Base-by-base conservation (phyloP, 2,113 vertebrate species). In the Pagrus major region DNA sequence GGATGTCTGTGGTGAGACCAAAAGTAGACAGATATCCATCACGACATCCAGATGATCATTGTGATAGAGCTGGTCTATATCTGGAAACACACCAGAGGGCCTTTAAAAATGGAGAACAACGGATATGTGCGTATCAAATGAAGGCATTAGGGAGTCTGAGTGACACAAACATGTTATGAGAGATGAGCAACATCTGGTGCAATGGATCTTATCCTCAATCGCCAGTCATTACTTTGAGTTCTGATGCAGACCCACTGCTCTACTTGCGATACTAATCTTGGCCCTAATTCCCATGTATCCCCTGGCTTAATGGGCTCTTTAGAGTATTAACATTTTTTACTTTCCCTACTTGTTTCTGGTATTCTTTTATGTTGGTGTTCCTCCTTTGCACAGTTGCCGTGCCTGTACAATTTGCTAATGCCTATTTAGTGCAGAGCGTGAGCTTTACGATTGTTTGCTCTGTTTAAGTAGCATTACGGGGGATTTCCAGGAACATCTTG, bases 121-220 rank as follows among this genome's bases (percentile, higher is more conserved):
- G 83, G 87, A 93, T 86, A 73, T 73, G 58, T 76, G 80, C 59
- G 83, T 89, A 89, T 91, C 86, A 84, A 80, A 91, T 90, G 87
- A 90, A 89, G 72, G 89, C 89, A 92, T 93, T 92, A 89, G 88
- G 77, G 80, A 58, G 75, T 18, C 75, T 60, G 82, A 89, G 78
- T 85, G 89, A 90, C 87, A 91, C 88, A 94, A 93, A 93, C 90
- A 94, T 93, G 92, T 90, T 91, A 87, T 93, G 93, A 92, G 89
- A 93, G 82, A 93, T 91, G 81, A 83, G 85, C 68, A 92, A 94
- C 93, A 94, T 94, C 93, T 95, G 93, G 82, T 88, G 84, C 74
- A 18, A 80, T 79, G 74, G 87, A 90, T 92, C 91, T 89, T 79
- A 90, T 90, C 89, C 81, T 78, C 63, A 52, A 68, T 85, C 47